These are phyloP conservation scores for Carettochelys insculpta DNA, from an alignment of 2,113 vertebrate species.

Conservation along the genomic window DNA sequence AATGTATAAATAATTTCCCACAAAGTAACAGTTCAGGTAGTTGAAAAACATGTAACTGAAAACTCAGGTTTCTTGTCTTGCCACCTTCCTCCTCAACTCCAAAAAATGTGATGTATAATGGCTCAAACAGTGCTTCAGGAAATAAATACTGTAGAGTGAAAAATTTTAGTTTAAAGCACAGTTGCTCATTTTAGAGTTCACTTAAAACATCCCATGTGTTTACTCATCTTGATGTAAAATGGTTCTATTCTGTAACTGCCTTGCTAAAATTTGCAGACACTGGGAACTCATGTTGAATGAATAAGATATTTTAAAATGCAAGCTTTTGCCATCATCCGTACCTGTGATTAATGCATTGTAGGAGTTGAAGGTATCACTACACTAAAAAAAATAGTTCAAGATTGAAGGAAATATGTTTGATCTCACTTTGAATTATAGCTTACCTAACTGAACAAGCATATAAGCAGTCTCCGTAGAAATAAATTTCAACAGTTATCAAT, in stretches of 20 bases:
- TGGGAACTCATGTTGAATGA: background rate
- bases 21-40: background rate
- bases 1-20: background rate
- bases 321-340: background rate
- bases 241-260: background rate
- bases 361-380: background rate
- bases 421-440: too few species aligned
- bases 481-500: fast-evolving
- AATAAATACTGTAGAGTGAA: background rate
- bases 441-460: too few species aligned
- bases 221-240: background rate
- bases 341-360: background rate
- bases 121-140: background rate
- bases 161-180: background rate
- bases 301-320: background rate
- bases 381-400: background rate
- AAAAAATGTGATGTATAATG: background rate
- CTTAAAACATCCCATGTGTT: background rate
- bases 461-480: too few species aligned
- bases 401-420: background rate
- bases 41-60: background rate
- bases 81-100: background rate
- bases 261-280: background rate
- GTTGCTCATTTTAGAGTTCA: background rate
- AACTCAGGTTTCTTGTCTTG: background rate